Base-by-base conservation (phyloP, 2,888 invertebrate genomes). In the Mesoligia furuncula region DNA sequence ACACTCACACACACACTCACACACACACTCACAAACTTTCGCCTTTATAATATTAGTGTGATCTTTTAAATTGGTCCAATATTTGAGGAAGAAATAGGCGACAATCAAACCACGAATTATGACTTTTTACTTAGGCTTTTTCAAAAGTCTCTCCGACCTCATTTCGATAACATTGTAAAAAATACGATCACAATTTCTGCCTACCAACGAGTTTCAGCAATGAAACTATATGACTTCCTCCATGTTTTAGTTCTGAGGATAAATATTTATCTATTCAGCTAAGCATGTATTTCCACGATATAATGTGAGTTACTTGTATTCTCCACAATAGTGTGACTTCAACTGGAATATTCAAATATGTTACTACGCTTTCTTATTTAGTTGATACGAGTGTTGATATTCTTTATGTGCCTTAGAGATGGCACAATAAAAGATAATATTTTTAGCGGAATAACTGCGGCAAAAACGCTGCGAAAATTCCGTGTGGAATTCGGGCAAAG, bases 281-380 rank as follows among this genome's bases (percentile, higher is more conserved):
- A 85, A 88, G 83, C 79, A 78, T 77, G 69, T 79, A 81, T 80
- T 78, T 64, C 31, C 73, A 69, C 62, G 66, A 76, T 83, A 80
- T 66, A 75, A 75, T 78, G 79, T 81, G 75, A 83, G 75, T n/a
- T 70, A 74, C 73, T 84, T 75, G 80, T 85, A 75, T 72, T 59
- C 39, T 70, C 66, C 75, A 65, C 77, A 73, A 79, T 85, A 78
- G 80, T 86, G 73, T 57, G 67, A 81, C 87, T 79, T 81, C 59
- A 72, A 54, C 70, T 75, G 72, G 77, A 79, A 85, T 85, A 87
- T 87, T 87, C 77, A 88, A 76, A 88, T 87, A 87, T 88, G 87
- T 87, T 87, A 83, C 80, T 85, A 79, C 59, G 64, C 77, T 79
- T 88, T 83, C 74, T 85, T 87, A 85, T 87, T 85, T 87, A 85